Percentiles rank a stretch among this genome's conserved stretches.
Evolutionary conservation across 2,797 vertebrate genomes (phyloP).

Genomic region (Thaleichthys pacificus): DNA sequence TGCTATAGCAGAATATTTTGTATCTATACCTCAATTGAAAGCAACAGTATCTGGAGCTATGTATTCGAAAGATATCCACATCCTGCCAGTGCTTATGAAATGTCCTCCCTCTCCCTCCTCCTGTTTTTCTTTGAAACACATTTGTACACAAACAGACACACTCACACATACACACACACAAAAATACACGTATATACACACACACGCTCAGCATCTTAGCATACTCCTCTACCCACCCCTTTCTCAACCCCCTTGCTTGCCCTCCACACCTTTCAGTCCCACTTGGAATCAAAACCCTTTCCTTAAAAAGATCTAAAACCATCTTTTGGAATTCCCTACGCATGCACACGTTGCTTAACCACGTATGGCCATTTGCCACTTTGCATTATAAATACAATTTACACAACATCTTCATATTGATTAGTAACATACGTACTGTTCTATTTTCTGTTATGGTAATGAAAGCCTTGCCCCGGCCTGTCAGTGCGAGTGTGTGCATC

Average conservation of each 20-base stretch:
- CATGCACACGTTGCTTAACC: conserved; percentile 33
- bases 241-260: conserved; percentile 28
- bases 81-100: not conserved
- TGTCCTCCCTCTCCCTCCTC: not conserved
- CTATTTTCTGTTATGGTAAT: conserved; percentile 53
- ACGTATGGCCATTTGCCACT: conserved; percentile 20
- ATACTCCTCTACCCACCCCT: conserved; percentile 4
- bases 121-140: conserved; percentile 2
- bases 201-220: conserved; percentile 28
- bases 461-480: conserved; percentile 48
- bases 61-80: not conserved
- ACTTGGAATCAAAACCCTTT: conserved; percentile 32
- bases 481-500: conserved; percentile 53
- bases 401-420: conserved; percentile 54
- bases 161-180: conserved; percentile 38
- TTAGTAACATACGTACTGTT: conserved; percentile 33
- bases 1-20: not conserved
- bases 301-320: conserved; percentile 47
- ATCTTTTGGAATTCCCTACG: conserved; percentile 47
- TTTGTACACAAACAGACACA: conserved; percentile 30
- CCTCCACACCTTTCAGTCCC: conserved; percentile 45
- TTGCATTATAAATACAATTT: conserved; percentile 51
- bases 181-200: not conserved
- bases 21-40: not conserved
- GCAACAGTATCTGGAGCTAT: not conserved